Base-by-base conservation (phyloP, 2,888 invertebrate genomes). In the Cephus sareptanus region DNA sequence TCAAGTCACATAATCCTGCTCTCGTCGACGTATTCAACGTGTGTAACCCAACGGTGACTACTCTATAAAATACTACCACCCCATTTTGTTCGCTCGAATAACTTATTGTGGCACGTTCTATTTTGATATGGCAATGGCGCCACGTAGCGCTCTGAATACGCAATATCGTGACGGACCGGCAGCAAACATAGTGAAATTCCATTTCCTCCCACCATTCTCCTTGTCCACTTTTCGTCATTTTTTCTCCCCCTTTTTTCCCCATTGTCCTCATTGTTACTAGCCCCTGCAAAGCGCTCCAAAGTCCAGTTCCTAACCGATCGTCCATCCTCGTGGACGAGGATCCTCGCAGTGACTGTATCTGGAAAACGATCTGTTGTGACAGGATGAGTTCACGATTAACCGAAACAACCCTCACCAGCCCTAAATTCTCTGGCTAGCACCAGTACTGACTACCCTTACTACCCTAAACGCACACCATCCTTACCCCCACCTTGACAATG, bases 61-160 rank as follows among this genome's bases (percentile, higher is more conserved):
- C 88, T 90, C 88, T 88, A 90, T 90, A 91, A 91, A 91, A 91
- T 90, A 90, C 90, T 88, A 89, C 40, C 40, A 40, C 87, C 85
- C 87, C 87, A 89, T 90, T 90, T 90, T 89, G 88, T 88, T 88
- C 89, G 87, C 85, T 81, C 89, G 90, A 90, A 91, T 90, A 90
- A 91, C 88, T 91, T 91, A 91, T 90, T 91, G 91, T 90, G 88
- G 87, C 87, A 82, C 85, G 88, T 85, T 89, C 90, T 89, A 90
- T 90, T 90, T 90, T 90, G 90, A 90, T 90, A 90, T 86, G 87
- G 84, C 84, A 83, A 85, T 85, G 85, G 84, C 82, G 86, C 82
- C 81, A 83, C 84, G 82, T 76, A 70, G 82, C 84, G 85, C 84
- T 79, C 85, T 86, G 89, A 89, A 89, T 89, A 88, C 89, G 86